phyloP scores from a whole-genome alignment of 1,140 invertebrate genomes.

The Macrobrachium rosenbergii region DNA sequence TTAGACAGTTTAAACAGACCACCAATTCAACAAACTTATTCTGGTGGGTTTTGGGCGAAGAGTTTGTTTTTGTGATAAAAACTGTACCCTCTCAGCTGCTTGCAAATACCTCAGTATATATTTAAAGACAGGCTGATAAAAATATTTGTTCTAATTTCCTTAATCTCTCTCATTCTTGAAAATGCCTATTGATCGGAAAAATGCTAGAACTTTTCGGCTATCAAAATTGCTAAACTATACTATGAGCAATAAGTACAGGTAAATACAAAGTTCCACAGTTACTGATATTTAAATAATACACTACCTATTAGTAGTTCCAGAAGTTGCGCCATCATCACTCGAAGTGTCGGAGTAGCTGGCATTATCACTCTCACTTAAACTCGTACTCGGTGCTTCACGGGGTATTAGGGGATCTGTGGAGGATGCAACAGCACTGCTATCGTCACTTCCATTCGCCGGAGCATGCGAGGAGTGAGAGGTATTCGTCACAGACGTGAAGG shows the following conservation, averaged over 20 bases:
- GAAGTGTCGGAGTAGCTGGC: conserved; percentile 17
- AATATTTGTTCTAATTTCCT: too few relatives aligned
- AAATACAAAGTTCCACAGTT: not conserved
- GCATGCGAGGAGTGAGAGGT: not conserved
- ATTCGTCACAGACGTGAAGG: not conserved
- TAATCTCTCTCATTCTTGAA: too few relatives aligned
- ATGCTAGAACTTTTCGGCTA: not conserved
- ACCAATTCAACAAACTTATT: too few relatives aligned
- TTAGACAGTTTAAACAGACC: too few relatives aligned
- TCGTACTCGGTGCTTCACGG: not conserved
- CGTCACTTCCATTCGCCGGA: not conserved
- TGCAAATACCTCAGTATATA: too few relatives aligned
- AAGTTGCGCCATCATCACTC: conserved; percentile 21
- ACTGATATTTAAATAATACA: not conserved
- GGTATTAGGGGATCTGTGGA: conserved; percentile 1
- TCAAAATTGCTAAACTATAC: not conserved
- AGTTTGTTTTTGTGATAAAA: too few relatives aligned
- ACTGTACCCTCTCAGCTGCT: too few relatives aligned
- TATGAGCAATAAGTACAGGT: not conserved
- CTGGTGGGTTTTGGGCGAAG: too few relatives aligned
- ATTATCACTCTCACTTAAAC: conserved; percentile 4
- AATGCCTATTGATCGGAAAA: too few relatives aligned
- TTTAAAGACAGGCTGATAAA: too few relatives aligned
- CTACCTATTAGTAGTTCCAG: not conserved
- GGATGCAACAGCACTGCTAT: not conserved